Evolutionary conservation across 2,113 vertebrate species (phyloP).

Genomic region (Dromiciops gliroides): DNA sequence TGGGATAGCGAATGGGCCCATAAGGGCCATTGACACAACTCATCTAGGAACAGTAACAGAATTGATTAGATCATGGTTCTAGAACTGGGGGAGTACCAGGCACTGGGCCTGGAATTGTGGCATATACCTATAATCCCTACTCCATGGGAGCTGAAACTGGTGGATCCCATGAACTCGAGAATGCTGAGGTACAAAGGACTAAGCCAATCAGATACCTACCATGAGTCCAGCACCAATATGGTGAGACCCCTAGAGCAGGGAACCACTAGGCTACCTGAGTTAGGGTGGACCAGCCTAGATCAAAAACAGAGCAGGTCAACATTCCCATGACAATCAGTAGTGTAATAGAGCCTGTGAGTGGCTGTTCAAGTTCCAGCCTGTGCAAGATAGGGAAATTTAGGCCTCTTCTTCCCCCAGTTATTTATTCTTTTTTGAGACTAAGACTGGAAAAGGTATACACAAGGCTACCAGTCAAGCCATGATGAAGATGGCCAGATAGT

Average conservation of each 20-base stretch:
- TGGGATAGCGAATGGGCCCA: background rate
- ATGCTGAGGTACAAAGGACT: background rate
- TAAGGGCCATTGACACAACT: background rate
- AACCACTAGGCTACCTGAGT: background rate
- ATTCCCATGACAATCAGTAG: background rate
- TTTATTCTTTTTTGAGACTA: too few species aligned
- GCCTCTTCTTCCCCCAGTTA: too few species aligned
- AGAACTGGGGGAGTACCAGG: background rate
- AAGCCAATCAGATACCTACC: background rate
- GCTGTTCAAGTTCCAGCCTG: background rate
- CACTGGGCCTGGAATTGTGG: background rate
- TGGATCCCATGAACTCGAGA: background rate
- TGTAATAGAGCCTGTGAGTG: background rate
- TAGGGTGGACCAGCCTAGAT: background rate
- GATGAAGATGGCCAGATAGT: background rate
- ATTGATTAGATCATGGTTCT: background rate
- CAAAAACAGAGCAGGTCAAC: background rate
- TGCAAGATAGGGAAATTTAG: background rate
- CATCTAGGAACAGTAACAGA: background rate
- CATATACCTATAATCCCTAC: background rate
- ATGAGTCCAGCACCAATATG: background rate
- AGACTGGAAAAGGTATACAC: background rate
- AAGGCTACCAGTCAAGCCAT: background rate
- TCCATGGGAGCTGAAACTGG: background rate
- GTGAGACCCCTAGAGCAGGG: background rate